These are phyloP conservation scores for Orussus abietinus DNA, from an alignment of 1,140 invertebrate species.

Conservation along the genomic window DNA sequence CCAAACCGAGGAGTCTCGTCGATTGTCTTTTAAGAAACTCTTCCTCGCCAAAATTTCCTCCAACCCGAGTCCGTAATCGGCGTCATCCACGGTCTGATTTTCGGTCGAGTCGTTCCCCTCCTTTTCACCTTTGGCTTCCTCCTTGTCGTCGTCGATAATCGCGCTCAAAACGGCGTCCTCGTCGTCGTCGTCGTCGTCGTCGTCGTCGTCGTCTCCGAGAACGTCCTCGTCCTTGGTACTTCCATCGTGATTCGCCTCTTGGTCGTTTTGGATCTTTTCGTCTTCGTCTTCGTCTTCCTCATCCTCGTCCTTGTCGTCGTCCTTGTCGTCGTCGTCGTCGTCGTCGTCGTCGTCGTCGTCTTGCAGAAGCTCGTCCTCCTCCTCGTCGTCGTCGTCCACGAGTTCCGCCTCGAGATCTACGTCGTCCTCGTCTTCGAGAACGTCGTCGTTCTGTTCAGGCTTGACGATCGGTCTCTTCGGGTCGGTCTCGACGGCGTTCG, in stretches of 20 bases:
- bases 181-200: conserved; percentile 33
- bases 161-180: conserved; percentile 30
- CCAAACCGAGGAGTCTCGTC: too few relatives aligned
- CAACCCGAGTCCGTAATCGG: conserved; percentile 35
- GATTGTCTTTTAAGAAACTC: conserved; percentile 10
- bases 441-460: conserved; percentile 28
- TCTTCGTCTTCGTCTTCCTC: conserved; percentile 20
- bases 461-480: conserved; percentile 22
- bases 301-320: conserved; percentile 24
- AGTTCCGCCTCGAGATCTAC: conserved; percentile 12
- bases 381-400: conserved; percentile 24
- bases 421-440: conserved; percentile 20
- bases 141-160: conserved; percentile 29
- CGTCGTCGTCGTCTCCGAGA: conserved; percentile 30
- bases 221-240: conserved; percentile 27
- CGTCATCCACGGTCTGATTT: conserved; percentile 31
- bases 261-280: conserved; percentile 13
- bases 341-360: conserved; percentile 25
- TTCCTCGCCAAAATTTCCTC: conserved; percentile 33
- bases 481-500: conserved; percentile 33
- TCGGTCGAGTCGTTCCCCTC: conserved; percentile 19
- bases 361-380: conserved; percentile 21
- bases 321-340: conserved; percentile 11
- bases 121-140: conserved; percentile 22
- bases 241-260: conserved; percentile 21